Evolutionary conservation across 2,888 invertebrate genomes (phyloP), one percentile per base, ranked within the genome.

Genomic region (Siphonodentalium dalli): DNA sequence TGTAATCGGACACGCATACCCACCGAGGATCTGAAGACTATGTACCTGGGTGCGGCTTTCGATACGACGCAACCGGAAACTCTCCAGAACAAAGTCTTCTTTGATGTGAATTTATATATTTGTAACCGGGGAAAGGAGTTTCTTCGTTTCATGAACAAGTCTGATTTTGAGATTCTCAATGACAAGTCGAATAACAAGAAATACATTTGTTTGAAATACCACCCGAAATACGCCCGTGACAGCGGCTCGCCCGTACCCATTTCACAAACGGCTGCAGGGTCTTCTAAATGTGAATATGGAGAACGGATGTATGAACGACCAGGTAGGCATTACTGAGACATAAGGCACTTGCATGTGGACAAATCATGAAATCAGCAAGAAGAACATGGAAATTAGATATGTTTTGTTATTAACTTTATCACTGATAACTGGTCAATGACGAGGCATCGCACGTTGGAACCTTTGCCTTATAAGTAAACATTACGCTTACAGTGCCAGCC

Each of bases 121-220:
- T 71, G 71, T 54, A 73, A 71, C 54, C 62, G 73, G n/a, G 72
- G 73, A 7, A 72, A 73, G 58, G 73, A 75, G 44, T 71, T 69
- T 47, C 60, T 75, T 39, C 58, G 72, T 15, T 52, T 68, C 37
- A 75, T 75, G 71, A 68, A 68, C 13, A 75, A 75, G 48, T 64
- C 54, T 21, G 75, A 75, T 62, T 73, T 75, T 52, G 71, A 71
- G 26, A 66, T 74, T 2, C 58, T 66, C 1, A 65, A 64, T 9
- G 74, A 72, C 51, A 54, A 63, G 23, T n/a, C n/a, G n/a, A 68
- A 65, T 52, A 71, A 71, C 8, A 56, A 66, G 21, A 56, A 69
- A 23, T 72, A 69, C 54, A 71, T 72, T 23, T 71, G 69, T 71
- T 49, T 74, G 31, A 74, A 71, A 42, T 69, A 68, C 50, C 65